Evolutionary conservation across 2,797 vertebrate genomes (phyloP).

Genomic region (Siniperca obscura): DNA sequence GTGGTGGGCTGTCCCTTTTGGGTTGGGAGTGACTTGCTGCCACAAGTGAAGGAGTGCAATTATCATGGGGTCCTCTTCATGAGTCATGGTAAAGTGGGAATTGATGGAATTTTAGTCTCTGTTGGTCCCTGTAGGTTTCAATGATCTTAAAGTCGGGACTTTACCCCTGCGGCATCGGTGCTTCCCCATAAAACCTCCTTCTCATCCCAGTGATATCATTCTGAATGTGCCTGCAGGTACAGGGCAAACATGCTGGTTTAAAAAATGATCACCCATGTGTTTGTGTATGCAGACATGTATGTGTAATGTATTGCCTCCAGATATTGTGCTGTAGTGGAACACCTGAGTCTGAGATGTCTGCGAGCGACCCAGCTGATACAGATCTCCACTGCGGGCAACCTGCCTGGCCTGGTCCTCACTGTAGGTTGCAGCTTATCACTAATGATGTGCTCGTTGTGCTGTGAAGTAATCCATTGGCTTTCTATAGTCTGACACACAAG

Average conservation of each 20-base stretch:
- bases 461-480: constrained; percentile 5
- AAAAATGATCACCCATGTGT: background rate
- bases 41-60: background rate
- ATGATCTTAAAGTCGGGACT: constrained; percentile 5
- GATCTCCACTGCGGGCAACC: constrained; percentile 14
- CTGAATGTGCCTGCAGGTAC: background rate
- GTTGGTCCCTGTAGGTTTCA: background rate
- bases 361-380: background rate
- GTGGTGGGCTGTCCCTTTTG: background rate
- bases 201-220: background rate
- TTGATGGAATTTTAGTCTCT: background rate
- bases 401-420: background rate
- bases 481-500: background rate
- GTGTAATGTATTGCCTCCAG: constrained; percentile 21
- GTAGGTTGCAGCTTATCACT: constrained; percentile 1
- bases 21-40: background rate
- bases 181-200: background rate
- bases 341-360: constrained; percentile 14
- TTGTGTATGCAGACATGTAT: constrained; percentile 3
- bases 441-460: constrained; percentile 14
- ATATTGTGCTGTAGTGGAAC: constrained; percentile 13
- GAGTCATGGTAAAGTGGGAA: too few relatives aligned
- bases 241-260: background rate
- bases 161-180: background rate
- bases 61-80: background rate